Conservation (phyloP, 2,797 vertebrate genomes). For the Steatocranus sp. region DNA sequence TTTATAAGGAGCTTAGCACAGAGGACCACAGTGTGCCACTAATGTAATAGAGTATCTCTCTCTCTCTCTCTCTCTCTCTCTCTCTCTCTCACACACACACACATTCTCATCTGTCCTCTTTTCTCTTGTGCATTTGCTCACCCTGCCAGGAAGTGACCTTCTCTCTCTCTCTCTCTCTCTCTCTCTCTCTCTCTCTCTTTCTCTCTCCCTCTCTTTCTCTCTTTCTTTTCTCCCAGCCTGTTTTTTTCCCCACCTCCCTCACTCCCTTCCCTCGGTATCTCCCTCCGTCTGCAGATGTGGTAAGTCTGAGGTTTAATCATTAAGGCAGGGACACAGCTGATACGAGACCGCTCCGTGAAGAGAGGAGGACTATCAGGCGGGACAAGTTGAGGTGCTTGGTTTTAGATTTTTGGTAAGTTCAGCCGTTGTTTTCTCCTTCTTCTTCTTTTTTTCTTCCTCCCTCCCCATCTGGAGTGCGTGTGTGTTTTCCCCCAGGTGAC, state of each 20-base stretch:
- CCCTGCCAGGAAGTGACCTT: slow-evolving; percentile 61
- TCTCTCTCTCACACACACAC: slow-evolving; percentile 9
- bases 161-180: slow-evolving; percentile 22
- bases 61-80: slow-evolving; percentile 14
- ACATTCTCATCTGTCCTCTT: slow-evolving; percentile 61
- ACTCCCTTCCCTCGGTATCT: slow-evolving; percentile 12
- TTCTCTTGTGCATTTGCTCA: slow-evolving; percentile 63
- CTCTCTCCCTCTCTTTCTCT: slow-evolving; percentile 37
- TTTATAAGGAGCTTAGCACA: slow-evolving; percentile 80
- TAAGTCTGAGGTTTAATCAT: slow-evolving; percentile 47
- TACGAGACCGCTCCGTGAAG: not conserved
- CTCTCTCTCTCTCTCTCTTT: slow-evolving; percentile 31
- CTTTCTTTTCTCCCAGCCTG: slow-evolving; percentile 6
- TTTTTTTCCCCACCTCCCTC: slow-evolving; percentile 9
- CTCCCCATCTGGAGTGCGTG: not conserved
- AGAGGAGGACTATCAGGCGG: slow-evolving; percentile 23
- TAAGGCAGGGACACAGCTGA: slow-evolving; percentile 16
- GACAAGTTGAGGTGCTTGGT: slow-evolving; percentile 5
- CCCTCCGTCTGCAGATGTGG: slow-evolving; percentile 51
- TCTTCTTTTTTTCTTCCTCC: not conserved
- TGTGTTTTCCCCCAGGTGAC: not conserved
- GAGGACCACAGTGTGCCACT: slow-evolving; percentile 73
- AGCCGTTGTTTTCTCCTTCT: not conserved
- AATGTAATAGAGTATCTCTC: slow-evolving; percentile 72
- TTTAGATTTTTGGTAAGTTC: slow-evolving; percentile 37